Conservation (phyloP, 2,797 vertebrate species). For the Poeciliopsis infans region DNA sequence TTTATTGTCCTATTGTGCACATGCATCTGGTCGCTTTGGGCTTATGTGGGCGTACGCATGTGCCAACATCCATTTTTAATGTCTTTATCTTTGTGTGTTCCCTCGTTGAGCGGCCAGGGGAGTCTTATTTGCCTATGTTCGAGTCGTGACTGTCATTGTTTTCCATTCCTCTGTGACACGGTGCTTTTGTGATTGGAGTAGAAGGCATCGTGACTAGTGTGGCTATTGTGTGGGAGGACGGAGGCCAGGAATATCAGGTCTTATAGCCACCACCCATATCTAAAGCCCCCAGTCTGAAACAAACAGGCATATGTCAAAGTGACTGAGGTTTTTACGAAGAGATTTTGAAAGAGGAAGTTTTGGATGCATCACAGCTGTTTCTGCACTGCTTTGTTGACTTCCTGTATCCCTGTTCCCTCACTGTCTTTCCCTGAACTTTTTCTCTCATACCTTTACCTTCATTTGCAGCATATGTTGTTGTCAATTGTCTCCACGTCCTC, state of each 20-base stretch:
- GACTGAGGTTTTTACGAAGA: neutral
- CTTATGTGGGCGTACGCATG: constrained; percentile 31
- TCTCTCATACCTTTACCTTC: neutral
- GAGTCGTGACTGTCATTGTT: constrained; percentile 79
- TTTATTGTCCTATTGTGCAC: constrained; percentile 64
- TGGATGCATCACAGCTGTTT: neutral
- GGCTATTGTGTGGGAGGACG: constrained; percentile 66
- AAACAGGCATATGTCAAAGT: constrained; percentile 24
- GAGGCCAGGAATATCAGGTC: constrained; percentile 60
- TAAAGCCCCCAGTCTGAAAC: constrained; percentile 29
- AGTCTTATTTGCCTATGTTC: constrained; percentile 52
- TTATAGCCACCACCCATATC: constrained; percentile 51
- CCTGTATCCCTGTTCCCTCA: neutral
- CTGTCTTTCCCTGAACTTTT: neutral
- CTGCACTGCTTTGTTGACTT: neutral
- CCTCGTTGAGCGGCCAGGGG: constrained; percentile 22
- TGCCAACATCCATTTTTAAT: constrained; percentile 58
- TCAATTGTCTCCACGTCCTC: neutral
- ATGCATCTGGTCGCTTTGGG: constrained; percentile 40
- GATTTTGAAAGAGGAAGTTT: neutral
- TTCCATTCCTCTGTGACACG: constrained; percentile 57
- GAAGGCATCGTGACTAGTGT: constrained; percentile 73
- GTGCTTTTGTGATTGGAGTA: constrained; percentile 79
- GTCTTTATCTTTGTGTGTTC: constrained; percentile 43
- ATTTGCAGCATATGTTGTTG: neutral